A percentile compares a stretch with the other conserved stretches of the same genome.
phyloP scores from a whole-genome alignment of 1,140 invertebrate genomes.

The Bombus vancouverensis region DNA sequence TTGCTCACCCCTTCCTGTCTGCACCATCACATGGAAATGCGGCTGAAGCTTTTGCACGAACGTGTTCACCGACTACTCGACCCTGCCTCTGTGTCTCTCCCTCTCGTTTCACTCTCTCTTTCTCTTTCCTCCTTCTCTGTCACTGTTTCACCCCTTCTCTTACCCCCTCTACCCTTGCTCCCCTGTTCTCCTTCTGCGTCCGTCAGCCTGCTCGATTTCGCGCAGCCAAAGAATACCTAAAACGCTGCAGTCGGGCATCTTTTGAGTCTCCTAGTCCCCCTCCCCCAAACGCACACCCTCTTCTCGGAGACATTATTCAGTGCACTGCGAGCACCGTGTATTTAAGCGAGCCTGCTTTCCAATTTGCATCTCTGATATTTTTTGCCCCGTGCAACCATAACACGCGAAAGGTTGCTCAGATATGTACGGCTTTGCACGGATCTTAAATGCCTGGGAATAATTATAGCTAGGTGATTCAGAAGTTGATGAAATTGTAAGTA shows the following conservation, averaged over 20 bases:
- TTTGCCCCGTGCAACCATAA: neutral
- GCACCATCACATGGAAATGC: constrained; percentile 75
- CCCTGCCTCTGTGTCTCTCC: constrained; percentile 1
- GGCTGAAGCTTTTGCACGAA: constrained; percentile 70
- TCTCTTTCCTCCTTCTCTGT: neutral
- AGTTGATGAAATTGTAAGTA: neutral
- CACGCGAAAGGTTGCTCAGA: neutral
- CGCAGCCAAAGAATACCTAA: constrained; percentile 57
- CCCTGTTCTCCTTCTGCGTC: neutral
- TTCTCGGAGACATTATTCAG: constrained; percentile 34
- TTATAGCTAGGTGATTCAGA: neutral
- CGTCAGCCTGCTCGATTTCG: constrained; percentile 40
- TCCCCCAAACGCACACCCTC: neutral
- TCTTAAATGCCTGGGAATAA: neutral
- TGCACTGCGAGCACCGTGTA: constrained; percentile 13
- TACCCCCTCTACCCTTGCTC: neutral
- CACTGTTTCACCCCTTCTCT: neutral
- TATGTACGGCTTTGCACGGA: neutral
- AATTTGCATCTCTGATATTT: constrained; percentile 39
- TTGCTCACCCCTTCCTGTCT: constrained; percentile 79
- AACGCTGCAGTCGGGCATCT: constrained; percentile 47
- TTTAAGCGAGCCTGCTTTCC: constrained; percentile 39
- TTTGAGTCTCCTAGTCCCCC: constrained; percentile 1
- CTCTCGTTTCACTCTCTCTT: constrained; percentile 48
- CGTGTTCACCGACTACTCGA: constrained; percentile 54